Percentiles rank a stretch among this genome's conserved stretches.
These are phyloP conservation scores for Drosophila macrospina DNA, from an alignment of 2,888 invertebrate genomes.

Conservation along the genomic window DNA sequence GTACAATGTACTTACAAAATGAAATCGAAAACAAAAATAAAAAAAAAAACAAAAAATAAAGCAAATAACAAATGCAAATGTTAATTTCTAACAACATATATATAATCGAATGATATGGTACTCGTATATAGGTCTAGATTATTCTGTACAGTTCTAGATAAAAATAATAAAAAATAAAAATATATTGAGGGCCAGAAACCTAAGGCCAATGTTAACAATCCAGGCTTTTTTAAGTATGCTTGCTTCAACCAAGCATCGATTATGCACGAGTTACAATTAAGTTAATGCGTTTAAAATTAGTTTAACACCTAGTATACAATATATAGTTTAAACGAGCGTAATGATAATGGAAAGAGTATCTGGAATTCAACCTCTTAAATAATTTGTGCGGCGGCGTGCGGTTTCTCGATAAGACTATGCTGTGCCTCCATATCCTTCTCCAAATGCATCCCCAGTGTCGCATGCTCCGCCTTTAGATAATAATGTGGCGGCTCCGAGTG, in stretches of 20 bases:
- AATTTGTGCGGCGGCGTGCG: slow-evolving; percentile 62
- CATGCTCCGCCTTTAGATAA: slow-evolving; percentile 64
- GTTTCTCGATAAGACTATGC: slow-evolving; percentile 76
- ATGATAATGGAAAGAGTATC: slow-evolving; percentile 6
- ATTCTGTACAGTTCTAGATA: slow-evolving; percentile 49
- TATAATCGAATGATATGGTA: background rate
- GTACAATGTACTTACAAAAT: slow-evolving; percentile 32
- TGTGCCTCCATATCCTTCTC: slow-evolving; percentile 78
- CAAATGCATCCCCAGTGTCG: slow-evolving; percentile 42
- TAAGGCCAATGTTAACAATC: slow-evolving; percentile 3
- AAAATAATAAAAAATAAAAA: slow-evolving; percentile 8
- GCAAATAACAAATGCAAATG: slow-evolving; percentile 9
- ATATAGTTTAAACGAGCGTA: slow-evolving; percentile 5
- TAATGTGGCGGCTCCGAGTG: slow-evolving; percentile 56
- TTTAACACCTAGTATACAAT: slow-evolving; percentile 53
- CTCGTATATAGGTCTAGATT: slow-evolving; percentile 11
- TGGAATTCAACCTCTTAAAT: slow-evolving; percentile 56
- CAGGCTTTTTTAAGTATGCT: slow-evolving; percentile 50
- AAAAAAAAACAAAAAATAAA: slow-evolving; percentile 1
- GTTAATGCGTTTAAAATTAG: slow-evolving; percentile 62
- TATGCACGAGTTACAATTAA: slow-evolving; percentile 51
- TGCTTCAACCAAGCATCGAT: slow-evolving; percentile 36
- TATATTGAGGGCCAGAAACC: slow-evolving; percentile 4
- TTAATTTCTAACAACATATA: slow-evolving; percentile 5
- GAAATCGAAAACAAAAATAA: slow-evolving; percentile 35